phyloP scores from a whole-genome alignment of 2,797 vertebrate species.

The Acrossocheilus wenchowensis region DNA sequence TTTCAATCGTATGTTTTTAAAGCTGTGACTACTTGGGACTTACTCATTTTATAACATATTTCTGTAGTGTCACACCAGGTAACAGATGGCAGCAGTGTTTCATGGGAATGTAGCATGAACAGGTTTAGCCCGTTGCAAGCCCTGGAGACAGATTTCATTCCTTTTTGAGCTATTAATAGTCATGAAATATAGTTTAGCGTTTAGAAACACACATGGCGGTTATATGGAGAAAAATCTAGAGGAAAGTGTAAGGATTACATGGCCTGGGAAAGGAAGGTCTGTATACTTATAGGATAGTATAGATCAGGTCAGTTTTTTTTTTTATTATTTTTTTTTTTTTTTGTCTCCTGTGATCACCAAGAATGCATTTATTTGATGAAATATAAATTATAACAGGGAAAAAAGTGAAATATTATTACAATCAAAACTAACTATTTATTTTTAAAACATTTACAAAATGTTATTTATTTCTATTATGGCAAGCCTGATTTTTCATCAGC shows the following conservation, averaged over 20 bases:
- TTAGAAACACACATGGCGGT: background rate
- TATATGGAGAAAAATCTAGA: background rate
- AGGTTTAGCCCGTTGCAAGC: background rate
- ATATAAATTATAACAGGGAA: background rate
- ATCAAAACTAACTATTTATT: background rate
- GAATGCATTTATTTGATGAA: background rate
- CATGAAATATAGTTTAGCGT: background rate
- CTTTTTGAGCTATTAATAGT: constrained; percentile 33
- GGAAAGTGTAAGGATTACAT: background rate
- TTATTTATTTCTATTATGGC: background rate
- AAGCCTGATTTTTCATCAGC: background rate
- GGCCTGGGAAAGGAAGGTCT: background rate
- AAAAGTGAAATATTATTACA: background rate
- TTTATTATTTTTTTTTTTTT: background rate
- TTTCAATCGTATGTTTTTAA: background rate
- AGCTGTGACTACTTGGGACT: background rate
- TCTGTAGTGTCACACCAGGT: constrained; percentile 16
- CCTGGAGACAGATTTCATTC: background rate
- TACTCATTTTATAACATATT: background rate
- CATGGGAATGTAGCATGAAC: constrained; percentile 14
- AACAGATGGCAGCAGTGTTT: constrained; percentile 12
- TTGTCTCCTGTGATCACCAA: background rate
- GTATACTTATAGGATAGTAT: background rate
- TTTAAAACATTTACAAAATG: background rate
- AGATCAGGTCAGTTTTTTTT: background rate